These are phyloP conservation scores for Pseudomyrmex gracilis DNA, from an alignment of 1,140 invertebrate species.

Conservation along the genomic window DNA sequence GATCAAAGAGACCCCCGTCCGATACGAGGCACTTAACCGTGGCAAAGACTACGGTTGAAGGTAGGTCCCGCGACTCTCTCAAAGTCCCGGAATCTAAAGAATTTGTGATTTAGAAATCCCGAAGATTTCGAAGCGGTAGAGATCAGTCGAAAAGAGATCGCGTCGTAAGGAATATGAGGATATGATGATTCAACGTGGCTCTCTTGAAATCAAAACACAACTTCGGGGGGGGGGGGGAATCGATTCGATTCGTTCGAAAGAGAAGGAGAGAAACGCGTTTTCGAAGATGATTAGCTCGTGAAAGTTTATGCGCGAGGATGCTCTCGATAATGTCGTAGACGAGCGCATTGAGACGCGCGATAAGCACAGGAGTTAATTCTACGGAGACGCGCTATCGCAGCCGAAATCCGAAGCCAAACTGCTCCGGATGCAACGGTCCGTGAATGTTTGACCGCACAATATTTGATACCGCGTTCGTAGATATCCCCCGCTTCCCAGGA, in stretches of 20 bases:
- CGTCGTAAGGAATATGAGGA: constrained; percentile 5
- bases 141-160: too few relatives aligned
- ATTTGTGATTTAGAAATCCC: constrained; percentile 25
- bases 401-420: constrained; percentile 60
- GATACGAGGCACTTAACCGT: constrained; percentile 33
- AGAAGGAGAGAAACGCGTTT: not conserved
- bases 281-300: constrained; percentile 6
- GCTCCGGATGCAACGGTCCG: constrained; percentile 43
- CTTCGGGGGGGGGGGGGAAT: too few relatives aligned
- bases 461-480: constrained; percentile 59
- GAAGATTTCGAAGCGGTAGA: too few relatives aligned
- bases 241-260: not conserved
- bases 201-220: not conserved
- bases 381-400: constrained; percentile 47
- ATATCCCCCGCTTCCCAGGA: constrained; percentile 64
- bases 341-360: constrained; percentile 35
- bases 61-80: not conserved
- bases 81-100: constrained; percentile 22
- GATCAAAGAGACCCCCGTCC: constrained; percentile 40
- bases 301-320: not conserved
- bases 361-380: constrained; percentile 48
- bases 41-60: not conserved
- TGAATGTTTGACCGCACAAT: constrained; percentile 67
- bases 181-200: not conserved
- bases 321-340: constrained; percentile 1